A percentile compares a stretch with the other conserved stretches of the same genome.
phyloP scores from a whole-genome alignment of 1,140 invertebrate genomes.

The Sinonovacula constricta region DNA sequence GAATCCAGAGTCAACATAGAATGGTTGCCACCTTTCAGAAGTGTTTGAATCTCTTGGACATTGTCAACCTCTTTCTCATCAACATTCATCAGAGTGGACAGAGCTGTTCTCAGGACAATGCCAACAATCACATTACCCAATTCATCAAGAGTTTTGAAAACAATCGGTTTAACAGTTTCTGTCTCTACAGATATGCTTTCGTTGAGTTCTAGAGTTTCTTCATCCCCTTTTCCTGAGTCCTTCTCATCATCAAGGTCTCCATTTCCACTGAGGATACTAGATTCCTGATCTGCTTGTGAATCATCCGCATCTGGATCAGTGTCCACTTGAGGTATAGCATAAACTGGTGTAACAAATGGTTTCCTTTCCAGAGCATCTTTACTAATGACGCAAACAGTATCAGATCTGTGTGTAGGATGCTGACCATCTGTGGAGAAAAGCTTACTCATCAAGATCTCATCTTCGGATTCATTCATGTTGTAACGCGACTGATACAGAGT shows the following conservation, averaged over 20 bases:
- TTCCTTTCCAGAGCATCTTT: constrained; percentile 44
- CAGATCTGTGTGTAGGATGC: constrained; percentile 61
- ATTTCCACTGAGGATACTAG: constrained; percentile 46
- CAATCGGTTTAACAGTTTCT: constrained; percentile 44
- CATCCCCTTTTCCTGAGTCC: constrained; percentile 56
- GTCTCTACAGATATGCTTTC: constrained; percentile 43
- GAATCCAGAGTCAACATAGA: constrained; percentile 55
- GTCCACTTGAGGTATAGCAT: constrained; percentile 54
- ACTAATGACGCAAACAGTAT: constrained; percentile 64
- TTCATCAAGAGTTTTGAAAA: constrained; percentile 70
- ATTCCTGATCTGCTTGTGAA: constrained; percentile 33
- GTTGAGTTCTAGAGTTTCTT: constrained; percentile 37
- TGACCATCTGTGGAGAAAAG: constrained; percentile 55
- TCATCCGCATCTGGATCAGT: too few relatives aligned
- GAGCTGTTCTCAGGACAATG: constrained; percentile 65
- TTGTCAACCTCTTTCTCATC: constrained; percentile 53
- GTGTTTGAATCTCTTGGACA: constrained; percentile 45
- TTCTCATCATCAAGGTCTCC: constrained; percentile 52
- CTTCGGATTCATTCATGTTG: constrained; percentile 50
- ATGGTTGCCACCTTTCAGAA: constrained; percentile 42
- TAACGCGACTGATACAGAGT: constrained; percentile 47
- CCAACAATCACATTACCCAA: constrained; percentile 70
- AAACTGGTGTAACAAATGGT: constrained; percentile 57
- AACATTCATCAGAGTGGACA: constrained; percentile 53
- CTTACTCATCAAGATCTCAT: constrained; percentile 57